These are phyloP conservation scores for Cariama cristata DNA, from an alignment of 2,113 vertebrate species.

Conservation along the genomic window DNA sequence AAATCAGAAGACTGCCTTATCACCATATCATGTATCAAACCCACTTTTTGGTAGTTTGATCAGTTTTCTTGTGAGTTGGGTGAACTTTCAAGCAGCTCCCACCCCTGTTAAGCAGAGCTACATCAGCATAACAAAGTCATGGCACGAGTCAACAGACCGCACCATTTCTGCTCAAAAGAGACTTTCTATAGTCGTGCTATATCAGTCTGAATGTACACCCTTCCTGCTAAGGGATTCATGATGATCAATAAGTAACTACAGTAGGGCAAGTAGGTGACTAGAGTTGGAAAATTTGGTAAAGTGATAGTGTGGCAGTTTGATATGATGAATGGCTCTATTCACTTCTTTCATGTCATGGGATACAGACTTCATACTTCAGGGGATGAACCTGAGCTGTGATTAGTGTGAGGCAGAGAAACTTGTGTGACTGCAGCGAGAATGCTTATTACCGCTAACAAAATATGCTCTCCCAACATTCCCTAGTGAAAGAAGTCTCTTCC, in stretches of 20 bases:
- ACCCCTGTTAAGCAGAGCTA: not conserved
- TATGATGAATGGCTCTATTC: not conserved
- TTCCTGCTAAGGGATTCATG: not conserved
- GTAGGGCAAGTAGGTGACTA: not conserved
- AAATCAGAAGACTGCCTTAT: not conserved
- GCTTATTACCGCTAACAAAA: not conserved
- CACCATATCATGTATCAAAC: not conserved
- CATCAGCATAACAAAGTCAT: not conserved
- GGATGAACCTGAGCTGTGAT: not conserved
- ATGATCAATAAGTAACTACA: not conserved
- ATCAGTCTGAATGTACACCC: not conserved
- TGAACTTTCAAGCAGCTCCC: not conserved
- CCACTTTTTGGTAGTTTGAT: not conserved
- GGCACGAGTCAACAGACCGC: not conserved
- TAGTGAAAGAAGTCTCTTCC: not conserved
- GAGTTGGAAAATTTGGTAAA: not conserved
- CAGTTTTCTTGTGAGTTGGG: not conserved
- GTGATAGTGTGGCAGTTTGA: not conserved
- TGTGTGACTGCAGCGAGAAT: not conserved
- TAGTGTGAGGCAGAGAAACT: not conserved
- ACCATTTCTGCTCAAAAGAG: not conserved
- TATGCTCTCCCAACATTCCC: not conserved
- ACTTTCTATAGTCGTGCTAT: not conserved
- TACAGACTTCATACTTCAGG: not conserved
- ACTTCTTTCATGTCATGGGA: not conserved